phyloP scores from a whole-genome alignment of 2,113 vertebrate genomes.

The Chascanopsetta lugubris region DNA sequence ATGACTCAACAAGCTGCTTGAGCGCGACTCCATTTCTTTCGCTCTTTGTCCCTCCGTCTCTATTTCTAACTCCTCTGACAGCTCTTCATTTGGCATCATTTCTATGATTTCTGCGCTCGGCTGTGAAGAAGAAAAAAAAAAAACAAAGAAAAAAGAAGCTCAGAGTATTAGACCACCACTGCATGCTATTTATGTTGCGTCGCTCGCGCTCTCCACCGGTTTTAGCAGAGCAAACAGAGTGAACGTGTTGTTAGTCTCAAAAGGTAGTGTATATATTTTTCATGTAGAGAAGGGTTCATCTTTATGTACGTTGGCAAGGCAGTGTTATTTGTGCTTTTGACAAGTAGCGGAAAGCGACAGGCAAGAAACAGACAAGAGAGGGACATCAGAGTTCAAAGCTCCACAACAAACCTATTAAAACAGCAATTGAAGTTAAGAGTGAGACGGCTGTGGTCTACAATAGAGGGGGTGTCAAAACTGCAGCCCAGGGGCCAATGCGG shows the following conservation, averaged over 20 bases:
- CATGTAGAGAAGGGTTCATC: not conserved
- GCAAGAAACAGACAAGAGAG: not conserved
- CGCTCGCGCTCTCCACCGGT: constrained; percentile 25
- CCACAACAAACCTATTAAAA: too few species aligned
- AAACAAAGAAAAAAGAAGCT: not conserved
- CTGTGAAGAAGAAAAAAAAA: constrained; percentile 5
- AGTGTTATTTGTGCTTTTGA: not conserved
- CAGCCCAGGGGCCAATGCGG: too few species aligned
- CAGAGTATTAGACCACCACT: constrained; percentile 7
- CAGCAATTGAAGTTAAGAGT: too few species aligned
- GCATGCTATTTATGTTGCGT: constrained; percentile 48
- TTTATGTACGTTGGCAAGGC: not conserved
- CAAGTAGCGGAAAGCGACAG: not conserved
- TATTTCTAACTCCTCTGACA: constrained; percentile 16
- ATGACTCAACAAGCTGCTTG: constrained; percentile 66
- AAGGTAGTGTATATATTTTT: constrained; percentile 24
- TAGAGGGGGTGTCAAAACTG: too few species aligned
- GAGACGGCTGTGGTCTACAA: too few species aligned
- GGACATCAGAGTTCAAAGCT: too few species aligned
- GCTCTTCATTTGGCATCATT: constrained; percentile 17
- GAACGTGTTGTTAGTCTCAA: constrained; percentile 51
- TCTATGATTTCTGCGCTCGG: constrained; percentile 19
- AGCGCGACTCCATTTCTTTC: constrained; percentile 43
- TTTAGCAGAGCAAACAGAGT: constrained; percentile 39
- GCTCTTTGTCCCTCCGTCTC: constrained; percentile 20